Conservation (phyloP, 2,797 vertebrate genomes). For the Threskiornis aethiopicus region DNA sequence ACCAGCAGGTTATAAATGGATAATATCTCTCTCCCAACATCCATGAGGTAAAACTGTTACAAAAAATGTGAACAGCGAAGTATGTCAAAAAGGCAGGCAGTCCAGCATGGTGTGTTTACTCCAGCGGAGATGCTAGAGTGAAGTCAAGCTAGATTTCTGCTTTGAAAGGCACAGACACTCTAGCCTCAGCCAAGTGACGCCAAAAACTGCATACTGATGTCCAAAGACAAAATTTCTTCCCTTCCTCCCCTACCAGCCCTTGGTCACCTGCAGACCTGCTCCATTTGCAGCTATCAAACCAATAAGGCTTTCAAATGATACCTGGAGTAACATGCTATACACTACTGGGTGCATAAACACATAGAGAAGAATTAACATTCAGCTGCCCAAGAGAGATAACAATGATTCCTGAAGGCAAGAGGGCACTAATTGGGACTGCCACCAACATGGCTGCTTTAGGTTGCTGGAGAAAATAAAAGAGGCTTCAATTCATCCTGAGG, state of each 20-base stretch:
- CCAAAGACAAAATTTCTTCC: background rate
- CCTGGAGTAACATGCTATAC: background rate
- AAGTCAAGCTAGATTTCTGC: background rate
- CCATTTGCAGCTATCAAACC: background rate
- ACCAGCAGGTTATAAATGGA: background rate
- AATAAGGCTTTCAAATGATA: background rate
- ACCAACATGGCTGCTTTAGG: background rate
- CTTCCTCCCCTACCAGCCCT: background rate
- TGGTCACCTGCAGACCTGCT: background rate
- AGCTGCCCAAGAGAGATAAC: background rate
- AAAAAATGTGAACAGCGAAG: background rate
- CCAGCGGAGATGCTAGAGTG: background rate
- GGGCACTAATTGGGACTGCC: background rate
- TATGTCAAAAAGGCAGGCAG: background rate
- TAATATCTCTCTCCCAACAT: background rate
- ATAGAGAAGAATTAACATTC: background rate
- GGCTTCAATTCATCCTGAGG: background rate
- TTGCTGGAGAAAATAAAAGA: background rate
- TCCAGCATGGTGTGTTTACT: background rate
- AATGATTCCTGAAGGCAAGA: background rate
- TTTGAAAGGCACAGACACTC: background rate
- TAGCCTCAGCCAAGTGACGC: background rate
- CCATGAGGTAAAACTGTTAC: background rate
- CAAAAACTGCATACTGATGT: background rate
- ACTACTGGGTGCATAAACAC: background rate